Percentiles rank a stretch among this genome's conserved stretches.
These are phyloP conservation scores for Micrasema longulum DNA, from an alignment of 1,140 invertebrate species.

Conservation along the genomic window DNA sequence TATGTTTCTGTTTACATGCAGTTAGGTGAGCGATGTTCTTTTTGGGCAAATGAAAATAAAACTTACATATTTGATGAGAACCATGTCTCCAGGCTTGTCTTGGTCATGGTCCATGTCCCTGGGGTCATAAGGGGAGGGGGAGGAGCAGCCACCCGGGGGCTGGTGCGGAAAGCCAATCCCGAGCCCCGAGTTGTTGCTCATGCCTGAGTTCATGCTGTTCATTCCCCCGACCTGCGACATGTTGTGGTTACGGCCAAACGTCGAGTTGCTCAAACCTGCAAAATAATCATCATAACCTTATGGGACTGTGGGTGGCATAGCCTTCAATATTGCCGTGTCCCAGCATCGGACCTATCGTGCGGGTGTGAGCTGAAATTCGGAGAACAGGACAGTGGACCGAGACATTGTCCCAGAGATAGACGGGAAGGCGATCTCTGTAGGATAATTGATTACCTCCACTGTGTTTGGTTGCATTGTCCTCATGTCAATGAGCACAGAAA, in stretches of 20 bases:
- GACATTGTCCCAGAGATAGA: too few relatives aligned
- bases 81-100: constrained; percentile 32
- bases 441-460: too few relatives aligned
- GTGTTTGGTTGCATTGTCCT: too few relatives aligned
- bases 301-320: too few relatives aligned
- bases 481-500: too few relatives aligned
- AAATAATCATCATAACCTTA: not conserved
- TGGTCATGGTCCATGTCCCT: not conserved
- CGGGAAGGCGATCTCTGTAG: too few relatives aligned
- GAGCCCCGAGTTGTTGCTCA: not conserved
- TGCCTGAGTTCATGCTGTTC: constrained; percentile 1
- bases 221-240: not conserved
- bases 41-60: not conserved
- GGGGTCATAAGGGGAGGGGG: not conserved
- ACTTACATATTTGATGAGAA: constrained; percentile 41
- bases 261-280: constrained; percentile 1
- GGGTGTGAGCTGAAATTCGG: too few relatives aligned
- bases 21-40: too few relatives aligned
- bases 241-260: not conserved
- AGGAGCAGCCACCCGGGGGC: not conserved
- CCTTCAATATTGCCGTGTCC: too few relatives aligned
- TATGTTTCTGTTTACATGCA: too few relatives aligned
- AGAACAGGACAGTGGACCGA: too few relatives aligned
- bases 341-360: too few relatives aligned
- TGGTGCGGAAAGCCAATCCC: constrained; percentile 15